These are phyloP conservation scores for Prunella strophiata DNA, from an alignment of 2,797 vertebrate genomes.

Conservation along the genomic window DNA sequence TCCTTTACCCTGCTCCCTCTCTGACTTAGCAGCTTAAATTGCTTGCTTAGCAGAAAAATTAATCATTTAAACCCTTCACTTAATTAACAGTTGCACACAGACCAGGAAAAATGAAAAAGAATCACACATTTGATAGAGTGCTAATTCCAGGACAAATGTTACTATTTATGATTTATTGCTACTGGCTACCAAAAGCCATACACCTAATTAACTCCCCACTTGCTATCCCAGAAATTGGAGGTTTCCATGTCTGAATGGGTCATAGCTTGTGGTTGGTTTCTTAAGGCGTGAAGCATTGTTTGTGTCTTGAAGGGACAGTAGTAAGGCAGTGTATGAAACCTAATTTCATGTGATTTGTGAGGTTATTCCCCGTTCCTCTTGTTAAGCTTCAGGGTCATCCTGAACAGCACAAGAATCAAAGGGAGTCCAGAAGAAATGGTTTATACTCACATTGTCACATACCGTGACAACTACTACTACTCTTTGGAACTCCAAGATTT, in stretches of 20 bases:
- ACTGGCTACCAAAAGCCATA: background rate
- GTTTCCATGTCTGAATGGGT: background rate
- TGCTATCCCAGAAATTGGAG: background rate
- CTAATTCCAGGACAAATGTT: slow-evolving; percentile 13
- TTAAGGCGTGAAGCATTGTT: background rate
- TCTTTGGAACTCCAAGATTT: background rate
- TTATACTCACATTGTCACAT: background rate
- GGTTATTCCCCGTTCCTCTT: background rate
- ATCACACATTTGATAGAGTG: background rate
- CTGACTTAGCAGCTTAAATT: background rate
- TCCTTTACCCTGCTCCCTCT: background rate
- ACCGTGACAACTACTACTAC: background rate
- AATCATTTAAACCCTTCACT: background rate
- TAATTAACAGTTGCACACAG: background rate
- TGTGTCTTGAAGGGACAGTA: background rate
- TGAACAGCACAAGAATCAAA: background rate
- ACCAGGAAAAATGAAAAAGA: background rate
- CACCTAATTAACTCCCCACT: background rate
- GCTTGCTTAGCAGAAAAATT: background rate
- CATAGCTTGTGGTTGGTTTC: background rate
- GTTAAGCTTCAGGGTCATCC: background rate
- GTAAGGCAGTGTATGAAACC: background rate
- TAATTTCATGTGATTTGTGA: background rate
- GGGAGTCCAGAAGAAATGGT: background rate
- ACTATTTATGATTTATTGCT: background rate